Percentiles rank a stretch among this genome's conserved stretches.
These are phyloP conservation scores for Sebastes nivosus DNA, from an alignment of 2,797 vertebrate species.

Conservation along the genomic window DNA sequence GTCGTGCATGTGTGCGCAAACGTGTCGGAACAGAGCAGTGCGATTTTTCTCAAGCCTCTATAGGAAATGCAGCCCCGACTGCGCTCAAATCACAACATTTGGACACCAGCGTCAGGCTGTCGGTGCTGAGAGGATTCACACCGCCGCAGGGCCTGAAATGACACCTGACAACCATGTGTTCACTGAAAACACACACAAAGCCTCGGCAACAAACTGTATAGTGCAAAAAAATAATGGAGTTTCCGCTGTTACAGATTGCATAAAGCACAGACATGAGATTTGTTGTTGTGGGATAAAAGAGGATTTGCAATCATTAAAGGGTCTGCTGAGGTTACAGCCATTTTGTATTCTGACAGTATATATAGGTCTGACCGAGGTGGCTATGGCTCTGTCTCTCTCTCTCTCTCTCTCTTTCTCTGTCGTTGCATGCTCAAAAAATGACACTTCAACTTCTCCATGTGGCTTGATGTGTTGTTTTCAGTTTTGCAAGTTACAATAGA, in stretches of 20 bases:
- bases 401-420: neutral
- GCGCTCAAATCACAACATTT: conserved; percentile 51
- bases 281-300: neutral
- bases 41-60: neutral
- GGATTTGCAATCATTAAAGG: neutral
- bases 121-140: conserved; percentile 10
- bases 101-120: conserved; percentile 25
- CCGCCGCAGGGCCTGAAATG: conserved; percentile 33
- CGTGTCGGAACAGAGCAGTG: conserved; percentile 5
- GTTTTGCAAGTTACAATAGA: neutral
- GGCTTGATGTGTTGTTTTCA: neutral
- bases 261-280: no score
- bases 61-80: neutral
- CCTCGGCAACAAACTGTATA: neutral
- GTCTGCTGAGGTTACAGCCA: conserved; percentile 6
- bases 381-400: neutral
- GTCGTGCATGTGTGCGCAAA: neutral
- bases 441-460: no score
- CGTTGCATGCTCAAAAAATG: neutral
- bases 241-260: neutral
- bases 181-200: neutral
- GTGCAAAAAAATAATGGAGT: neutral
- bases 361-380: neutral
- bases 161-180: conserved; percentile 31
- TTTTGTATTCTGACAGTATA: neutral